These are phyloP conservation scores for fruit fly (Drosophila melanogaster) DNA, from an alignment of 1,140 invertebrate genomes.

Conservation along the genomic window Release_6_plus_ISO1_MT NC_004354.4:18271001-18271500, in stretches of 20 bases:
- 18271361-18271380: slow-evolving; percentile 62
- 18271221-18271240: slow-evolving; percentile 2
- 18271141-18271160: slow-evolving; percentile 18
- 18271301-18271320: slow-evolving; percentile 19
- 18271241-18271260: not conserved
- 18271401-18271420: slow-evolving; percentile 60
- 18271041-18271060: slow-evolving; percentile 29
- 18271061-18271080: not conserved
- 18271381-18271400: slow-evolving; percentile 71
- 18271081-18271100: no score
- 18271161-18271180: slow-evolving; percentile 82
- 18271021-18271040: slow-evolving; percentile 78
- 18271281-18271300: slow-evolving; percentile 30
- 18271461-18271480: not conserved
- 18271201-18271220: slow-evolving; percentile 28
- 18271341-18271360: slow-evolving; percentile 16
- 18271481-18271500: not conserved
- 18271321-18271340: not conserved
- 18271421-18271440: slow-evolving; percentile 65
- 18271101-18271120: no score
- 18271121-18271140: not conserved
- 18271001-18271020: slow-evolving; percentile 83
- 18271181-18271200: slow-evolving; percentile 68
- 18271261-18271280: slow-evolving; percentile 5
- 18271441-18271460: not conserved